phyloP scores from a whole-genome alignment of 2,113 vertebrate species.

The Mus pahari region DNA sequence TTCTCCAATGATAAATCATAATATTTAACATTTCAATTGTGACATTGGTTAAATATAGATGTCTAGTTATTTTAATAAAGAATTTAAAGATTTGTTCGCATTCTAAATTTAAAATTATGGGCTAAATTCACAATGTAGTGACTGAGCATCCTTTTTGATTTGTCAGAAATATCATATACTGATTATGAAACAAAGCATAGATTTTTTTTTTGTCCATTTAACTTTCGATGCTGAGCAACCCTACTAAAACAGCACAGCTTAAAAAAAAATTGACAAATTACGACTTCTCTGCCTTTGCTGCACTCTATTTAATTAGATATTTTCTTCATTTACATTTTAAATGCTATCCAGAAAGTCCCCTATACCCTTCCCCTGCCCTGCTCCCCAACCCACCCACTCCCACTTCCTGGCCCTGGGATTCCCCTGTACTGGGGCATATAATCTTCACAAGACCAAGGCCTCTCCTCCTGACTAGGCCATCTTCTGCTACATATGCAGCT shows the following conservation, averaged over 20 bases:
- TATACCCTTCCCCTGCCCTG: too few species aligned
- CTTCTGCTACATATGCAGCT: too few species aligned
- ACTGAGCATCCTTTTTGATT: slow-evolving; percentile 13
- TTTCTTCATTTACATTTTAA: too few species aligned
- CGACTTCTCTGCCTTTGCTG: background rate
- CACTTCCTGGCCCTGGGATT: too few species aligned
- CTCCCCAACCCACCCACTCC: too few species aligned
- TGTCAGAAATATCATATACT: slow-evolving; percentile 20
- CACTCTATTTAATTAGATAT: too few species aligned
- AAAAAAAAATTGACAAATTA: slow-evolving; percentile 7
- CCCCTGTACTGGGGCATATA: too few species aligned
- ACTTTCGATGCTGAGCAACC: background rate
- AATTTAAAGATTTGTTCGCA: slow-evolving; percentile 57
- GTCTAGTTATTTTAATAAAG: slow-evolving; percentile 56
- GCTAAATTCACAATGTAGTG: slow-evolving; percentile 54
- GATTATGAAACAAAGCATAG: background rate
- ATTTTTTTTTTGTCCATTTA: background rate
- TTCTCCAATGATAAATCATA: slow-evolving; percentile 77
- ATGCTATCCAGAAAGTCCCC: too few species aligned
- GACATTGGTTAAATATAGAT: slow-evolving; percentile 65
- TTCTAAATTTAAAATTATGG: slow-evolving; percentile 28
- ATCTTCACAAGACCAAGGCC: too few species aligned
- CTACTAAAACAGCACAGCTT: background rate
- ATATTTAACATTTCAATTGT: slow-evolving; percentile 78
- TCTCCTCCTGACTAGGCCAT: too few species aligned